These are phyloP conservation scores for Sprattus sprattus DNA, from an alignment of 2,113 vertebrate genomes.

Conservation along the genomic window DNA sequence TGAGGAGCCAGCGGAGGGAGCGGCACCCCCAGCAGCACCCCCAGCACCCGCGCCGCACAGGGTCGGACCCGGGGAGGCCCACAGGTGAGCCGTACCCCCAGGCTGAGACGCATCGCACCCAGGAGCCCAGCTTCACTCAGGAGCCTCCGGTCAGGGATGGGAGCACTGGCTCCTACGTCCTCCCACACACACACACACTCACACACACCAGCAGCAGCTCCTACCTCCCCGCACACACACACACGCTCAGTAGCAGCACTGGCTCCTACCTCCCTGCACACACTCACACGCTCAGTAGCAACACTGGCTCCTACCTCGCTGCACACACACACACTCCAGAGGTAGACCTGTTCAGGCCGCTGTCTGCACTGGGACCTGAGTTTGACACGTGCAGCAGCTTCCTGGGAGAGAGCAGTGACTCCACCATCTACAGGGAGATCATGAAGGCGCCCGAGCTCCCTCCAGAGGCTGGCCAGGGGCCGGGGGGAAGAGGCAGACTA, in stretches of 20 bases:
- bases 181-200: background rate
- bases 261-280: background rate
- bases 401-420: slow-evolving; percentile 51
- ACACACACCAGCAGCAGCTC: slow-evolving; percentile 49
- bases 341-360: slow-evolving; percentile 41
- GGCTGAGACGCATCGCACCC: background rate
- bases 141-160: slow-evolving; percentile 78
- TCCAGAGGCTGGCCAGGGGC: slow-evolving; percentile 54
- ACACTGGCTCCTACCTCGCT: background rate
- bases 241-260: slow-evolving; percentile 13
- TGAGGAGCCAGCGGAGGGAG: slow-evolving; percentile 57
- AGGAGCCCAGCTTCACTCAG: slow-evolving; percentile 48
- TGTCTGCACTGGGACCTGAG: slow-evolving; percentile 21
- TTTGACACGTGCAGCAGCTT: slow-evolving; percentile 44
- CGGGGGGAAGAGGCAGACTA: slow-evolving; percentile 44
- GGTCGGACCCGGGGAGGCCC: background rate
- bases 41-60: background rate
- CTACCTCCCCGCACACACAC: slow-evolving; percentile 31
- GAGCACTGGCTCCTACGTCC: background rate
- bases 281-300: background rate
- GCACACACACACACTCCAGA: slow-evolving; percentile 16
- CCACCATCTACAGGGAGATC: slow-evolving; percentile 66
- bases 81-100: background rate
- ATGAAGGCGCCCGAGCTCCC: background rate
- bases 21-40: slow-evolving; percentile 20